A percentile compares a stretch with the other conserved stretches of the same genome.
phyloP scores from a whole-genome alignment of 1,140 invertebrate species.

The Teleopsis dalmanni region DNA sequence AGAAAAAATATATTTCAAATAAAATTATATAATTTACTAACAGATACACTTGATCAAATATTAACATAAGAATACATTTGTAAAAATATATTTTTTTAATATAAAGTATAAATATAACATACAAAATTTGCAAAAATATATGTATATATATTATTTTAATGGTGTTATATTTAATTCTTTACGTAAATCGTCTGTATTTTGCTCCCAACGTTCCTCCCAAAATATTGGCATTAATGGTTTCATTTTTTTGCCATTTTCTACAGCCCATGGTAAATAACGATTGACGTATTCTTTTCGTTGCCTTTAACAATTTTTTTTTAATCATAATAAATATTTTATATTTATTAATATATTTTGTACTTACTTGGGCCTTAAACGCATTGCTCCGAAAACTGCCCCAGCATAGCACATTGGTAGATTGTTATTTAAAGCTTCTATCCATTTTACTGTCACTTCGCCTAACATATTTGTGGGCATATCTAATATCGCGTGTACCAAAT shows the following conservation, averaged over 20 bases:
- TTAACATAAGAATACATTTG: too few species aligned
- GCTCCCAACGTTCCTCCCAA: constrained; percentile 92
- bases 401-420: constrained; percentile 83
- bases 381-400: constrained; percentile 79
- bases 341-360: too few species aligned
- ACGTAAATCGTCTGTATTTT: constrained; percentile 72
- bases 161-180: constrained; percentile 61
- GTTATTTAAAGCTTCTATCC: constrained; percentile 91
- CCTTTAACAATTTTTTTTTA: constrained; percentile 46
- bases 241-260: constrained; percentile 67
- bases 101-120: too few species aligned
- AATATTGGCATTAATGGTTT: constrained; percentile 70
- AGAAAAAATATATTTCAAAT: neutral
- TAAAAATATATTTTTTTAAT: too few species aligned
- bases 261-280: constrained; percentile 81
- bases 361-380: constrained; percentile 72
- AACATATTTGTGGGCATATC: constrained; percentile 95
- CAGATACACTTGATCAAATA: too few species aligned
- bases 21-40: too few species aligned
- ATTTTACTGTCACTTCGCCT: constrained; percentile 88
- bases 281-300: constrained; percentile 73
- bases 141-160: constrained; percentile 19
- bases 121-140: too few species aligned
- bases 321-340: neutral
- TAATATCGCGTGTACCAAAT: constrained; percentile 84